phyloP scores from a whole-genome alignment of 1,140 invertebrate genomes.

The Drosophila sulfurigaster region DNA sequence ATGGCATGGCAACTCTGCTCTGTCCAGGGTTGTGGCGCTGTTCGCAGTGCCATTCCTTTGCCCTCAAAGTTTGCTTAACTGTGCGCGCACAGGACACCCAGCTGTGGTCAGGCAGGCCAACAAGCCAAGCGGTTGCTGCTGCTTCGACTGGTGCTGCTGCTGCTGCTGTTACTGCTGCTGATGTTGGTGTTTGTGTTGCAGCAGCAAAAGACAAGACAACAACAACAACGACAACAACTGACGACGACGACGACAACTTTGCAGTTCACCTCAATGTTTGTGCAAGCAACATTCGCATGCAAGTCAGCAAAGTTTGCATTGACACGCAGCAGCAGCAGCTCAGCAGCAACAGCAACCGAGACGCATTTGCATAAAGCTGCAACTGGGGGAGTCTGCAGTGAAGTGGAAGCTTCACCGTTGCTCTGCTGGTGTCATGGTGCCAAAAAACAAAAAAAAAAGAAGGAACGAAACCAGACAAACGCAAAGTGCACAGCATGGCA shows the following conservation, averaged over 20 bases:
- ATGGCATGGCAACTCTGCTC: conserved; percentile 18
- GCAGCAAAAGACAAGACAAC: conserved; percentile 67
- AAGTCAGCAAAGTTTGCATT: conserved; percentile 84
- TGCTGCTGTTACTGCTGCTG: conserved; percentile 9
- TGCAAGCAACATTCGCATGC: conserved; percentile 83
- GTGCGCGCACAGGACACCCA: conserved; percentile 79
- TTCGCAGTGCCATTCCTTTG: conserved; percentile 26
- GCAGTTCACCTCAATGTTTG: conserved; percentile 82
- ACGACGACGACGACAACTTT: conserved; percentile 71
- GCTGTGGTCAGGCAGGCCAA: conserved; percentile 76
- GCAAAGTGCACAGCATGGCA: conserved; percentile 72
- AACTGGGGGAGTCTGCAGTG: conserved; percentile 23
- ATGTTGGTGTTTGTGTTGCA: conserved; percentile 41
- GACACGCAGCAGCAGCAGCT: conserved; percentile 65
- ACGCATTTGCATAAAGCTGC: conserved; percentile 79
- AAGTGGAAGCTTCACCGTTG: conserved; percentile 33
- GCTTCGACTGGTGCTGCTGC: conserved; percentile 40
- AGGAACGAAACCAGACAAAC: conserved; percentile 63
- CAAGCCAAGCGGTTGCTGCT: conserved; percentile 73
- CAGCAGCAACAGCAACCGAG: conserved; percentile 27
- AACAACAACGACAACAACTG: conserved; percentile 50
- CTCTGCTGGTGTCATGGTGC: conserved; percentile 78
- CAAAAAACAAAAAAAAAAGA: conserved; percentile 63
- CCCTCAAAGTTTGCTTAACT: conserved; percentile 77
- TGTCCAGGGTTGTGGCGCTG: conserved; percentile 19